These are phyloP conservation scores for Caenorhabditis sp. DNA, from an alignment of 2,888 invertebrate genomes.

Conservation along the genomic window DNA sequence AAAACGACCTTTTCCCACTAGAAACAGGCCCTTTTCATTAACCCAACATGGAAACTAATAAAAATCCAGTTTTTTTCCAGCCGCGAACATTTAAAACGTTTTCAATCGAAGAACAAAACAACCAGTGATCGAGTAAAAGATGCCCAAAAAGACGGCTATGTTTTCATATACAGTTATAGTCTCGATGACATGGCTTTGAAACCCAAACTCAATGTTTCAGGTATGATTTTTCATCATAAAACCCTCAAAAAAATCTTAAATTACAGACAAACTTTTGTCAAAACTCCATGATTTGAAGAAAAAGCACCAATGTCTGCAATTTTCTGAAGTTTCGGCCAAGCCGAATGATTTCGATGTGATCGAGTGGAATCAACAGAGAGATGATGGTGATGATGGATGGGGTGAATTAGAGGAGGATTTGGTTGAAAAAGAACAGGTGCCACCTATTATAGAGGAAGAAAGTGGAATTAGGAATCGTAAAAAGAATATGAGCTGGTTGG, in stretches of 20 bases:
- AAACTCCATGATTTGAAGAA: constrained; percentile 11
- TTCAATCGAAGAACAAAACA: constrained; percentile 25
- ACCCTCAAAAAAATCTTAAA: neutral
- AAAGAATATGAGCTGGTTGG: neutral
- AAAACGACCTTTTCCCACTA: too few species aligned
- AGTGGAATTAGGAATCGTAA: neutral
- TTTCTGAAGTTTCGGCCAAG: neutral
- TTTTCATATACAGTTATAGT: constrained; percentile 20
- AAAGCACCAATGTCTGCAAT: constrained; percentile 21
- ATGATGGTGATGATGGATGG: constrained; percentile 23
- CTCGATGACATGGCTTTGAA: constrained; percentile 13
- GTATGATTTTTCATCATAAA: constrained; percentile 10
- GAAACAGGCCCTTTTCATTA: too few species aligned
- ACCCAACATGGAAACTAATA: too few species aligned
- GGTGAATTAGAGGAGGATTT: constrained; percentile 5
- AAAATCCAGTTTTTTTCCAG: too few species aligned
- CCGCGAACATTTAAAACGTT: constrained; percentile 26
- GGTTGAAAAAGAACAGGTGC: neutral
- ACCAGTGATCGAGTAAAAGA: constrained; percentile 16
- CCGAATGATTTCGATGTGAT: constrained; percentile 13
- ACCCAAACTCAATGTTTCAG: constrained; percentile 12
- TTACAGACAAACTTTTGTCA: constrained; percentile 8
- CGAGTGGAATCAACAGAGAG: constrained; percentile 4
- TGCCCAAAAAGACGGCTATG: constrained; percentile 23
- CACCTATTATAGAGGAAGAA: neutral